Conservation (phyloP, 1,140 invertebrate genomes). For the Homarus americanus region DNA sequence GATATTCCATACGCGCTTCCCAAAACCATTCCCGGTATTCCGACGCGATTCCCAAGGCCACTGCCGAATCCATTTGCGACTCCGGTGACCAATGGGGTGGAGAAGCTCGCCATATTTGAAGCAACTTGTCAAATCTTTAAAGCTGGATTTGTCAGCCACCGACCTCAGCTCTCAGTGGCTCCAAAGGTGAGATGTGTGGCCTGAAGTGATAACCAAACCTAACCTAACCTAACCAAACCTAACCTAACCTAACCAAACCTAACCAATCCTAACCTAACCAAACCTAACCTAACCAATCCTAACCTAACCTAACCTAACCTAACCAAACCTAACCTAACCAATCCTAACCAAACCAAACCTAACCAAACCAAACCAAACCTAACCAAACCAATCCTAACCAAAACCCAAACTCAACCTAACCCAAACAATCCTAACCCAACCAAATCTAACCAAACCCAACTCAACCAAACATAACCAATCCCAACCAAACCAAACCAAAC, state of each 20-base stretch:
- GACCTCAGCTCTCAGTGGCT: too few relatives aligned
- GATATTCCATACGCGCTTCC: too few relatives aligned
- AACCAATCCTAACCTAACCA: neutral
- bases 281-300: neutral
- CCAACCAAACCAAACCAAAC: conserved; percentile 11
- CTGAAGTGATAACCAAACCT: too few relatives aligned
- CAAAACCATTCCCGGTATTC: too few relatives aligned
- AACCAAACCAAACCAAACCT: neutral
- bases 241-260: neutral
- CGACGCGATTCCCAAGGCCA: too few relatives aligned
- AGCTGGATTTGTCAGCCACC: too few relatives aligned
- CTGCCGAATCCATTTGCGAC: too few relatives aligned
- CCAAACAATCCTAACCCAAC: neutral
- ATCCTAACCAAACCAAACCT: neutral
- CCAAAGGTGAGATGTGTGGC: too few relatives aligned
- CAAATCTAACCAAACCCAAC: conserved; percentile 10
- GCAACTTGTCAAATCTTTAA: too few relatives aligned
- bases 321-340: neutral
- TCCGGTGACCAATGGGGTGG: too few relatives aligned
- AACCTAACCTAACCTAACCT: neutral
- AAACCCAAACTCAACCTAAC: too few relatives aligned
- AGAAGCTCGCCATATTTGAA: too few relatives aligned
- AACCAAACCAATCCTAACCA: neutral
- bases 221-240: neutral
- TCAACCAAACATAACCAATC: neutral